Evolutionary conservation across 1,140 invertebrate genomes (phyloP), one percentile per base, ranked within the genome.

Genomic region (Bilobella aurantiaca): DNA sequence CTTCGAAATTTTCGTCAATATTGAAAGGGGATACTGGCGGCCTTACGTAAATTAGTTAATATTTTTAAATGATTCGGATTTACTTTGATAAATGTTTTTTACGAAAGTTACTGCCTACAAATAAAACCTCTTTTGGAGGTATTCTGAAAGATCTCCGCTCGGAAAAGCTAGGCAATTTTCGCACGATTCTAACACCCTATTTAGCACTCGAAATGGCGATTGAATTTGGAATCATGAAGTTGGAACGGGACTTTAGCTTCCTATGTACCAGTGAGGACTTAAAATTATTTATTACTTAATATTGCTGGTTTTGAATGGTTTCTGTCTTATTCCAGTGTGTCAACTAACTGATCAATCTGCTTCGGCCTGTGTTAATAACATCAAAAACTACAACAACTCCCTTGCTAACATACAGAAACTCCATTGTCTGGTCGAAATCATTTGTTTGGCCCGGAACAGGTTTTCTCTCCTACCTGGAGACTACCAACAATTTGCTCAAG

Each of bases 21-120:
- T 73, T 14, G 63, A 63, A 28, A 34, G 28, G 0, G 68, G 66
- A 31, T 12, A 37, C 0, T 73, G 69, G 23, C 28, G 71, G 29
- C 71, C 71, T n/a, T 70, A 73, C 31, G 71, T 73, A 66, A 73
- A 63, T 27, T 46, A 60, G 30, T 61, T 34, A 60, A 31, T 58
- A 49, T 27, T 37, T 47, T n/a, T 56, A 32, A 31, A 30, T 32
- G 46, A 3, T 56, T 62, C 29, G 8, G 28, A 61, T 42, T 61
- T 42, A 69, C 57, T 21, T 62, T 27, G 14, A 12, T 53, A 2
- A 32, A 53, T 60, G 18, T 64, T 61, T 31, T 31, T 29, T 65
- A 27, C 58, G 64, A 21, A 49, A 72, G 71, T 29, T 73, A 3
- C 59, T 73, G n/a, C 68, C 68, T 0, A 53, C 62, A 1, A 70